Conservation (phyloP, 1,140 invertebrate genomes). For the Cyphomyrmex costatus region DNA sequence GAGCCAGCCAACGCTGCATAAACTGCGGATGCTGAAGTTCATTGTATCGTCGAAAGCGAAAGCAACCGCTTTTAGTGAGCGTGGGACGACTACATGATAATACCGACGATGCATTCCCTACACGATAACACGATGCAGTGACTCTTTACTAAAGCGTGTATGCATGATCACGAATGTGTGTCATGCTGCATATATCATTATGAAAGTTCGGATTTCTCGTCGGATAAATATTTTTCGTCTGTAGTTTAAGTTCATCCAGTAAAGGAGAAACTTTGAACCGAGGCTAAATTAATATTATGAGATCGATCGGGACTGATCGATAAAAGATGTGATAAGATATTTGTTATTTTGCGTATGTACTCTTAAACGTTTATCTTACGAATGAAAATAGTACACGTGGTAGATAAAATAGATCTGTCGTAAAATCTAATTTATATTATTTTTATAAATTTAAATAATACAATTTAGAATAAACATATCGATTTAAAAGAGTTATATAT, state of each 20-base stretch:
- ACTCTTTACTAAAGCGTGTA: not conserved
- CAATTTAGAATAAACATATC: no score
- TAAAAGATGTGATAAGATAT: no score
- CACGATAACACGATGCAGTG: slow-evolving; percentile 28
- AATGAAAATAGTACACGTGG: not conserved
- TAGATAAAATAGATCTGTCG: not conserved
- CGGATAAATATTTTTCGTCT: slow-evolving; percentile 37
- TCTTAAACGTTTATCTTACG: not conserved
- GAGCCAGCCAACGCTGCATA: not conserved
- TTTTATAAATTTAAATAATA: not conserved
- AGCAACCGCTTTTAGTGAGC: slow-evolving; percentile 44
- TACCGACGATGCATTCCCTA: slow-evolving; percentile 46
- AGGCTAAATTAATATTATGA: slow-evolving; percentile 27
- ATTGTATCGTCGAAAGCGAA: slow-evolving; percentile 62
- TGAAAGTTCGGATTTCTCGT: slow-evolving; percentile 70
- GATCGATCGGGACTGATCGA: slow-evolving; percentile 8
- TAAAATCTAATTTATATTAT: not conserved
- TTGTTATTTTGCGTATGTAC: not conserved
- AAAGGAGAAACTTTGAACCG: not conserved
- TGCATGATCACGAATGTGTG: slow-evolving; percentile 29
- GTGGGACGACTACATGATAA: slow-evolving; percentile 65
- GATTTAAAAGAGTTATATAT: not conserved
- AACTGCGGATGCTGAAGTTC: not conserved
- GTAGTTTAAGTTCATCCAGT: slow-evolving; percentile 66
- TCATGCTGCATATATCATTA: slow-evolving; percentile 21